Evolutionary conservation across 1,140 invertebrate genomes (phyloP).

Genomic region (Drosophila sp.): DNA sequence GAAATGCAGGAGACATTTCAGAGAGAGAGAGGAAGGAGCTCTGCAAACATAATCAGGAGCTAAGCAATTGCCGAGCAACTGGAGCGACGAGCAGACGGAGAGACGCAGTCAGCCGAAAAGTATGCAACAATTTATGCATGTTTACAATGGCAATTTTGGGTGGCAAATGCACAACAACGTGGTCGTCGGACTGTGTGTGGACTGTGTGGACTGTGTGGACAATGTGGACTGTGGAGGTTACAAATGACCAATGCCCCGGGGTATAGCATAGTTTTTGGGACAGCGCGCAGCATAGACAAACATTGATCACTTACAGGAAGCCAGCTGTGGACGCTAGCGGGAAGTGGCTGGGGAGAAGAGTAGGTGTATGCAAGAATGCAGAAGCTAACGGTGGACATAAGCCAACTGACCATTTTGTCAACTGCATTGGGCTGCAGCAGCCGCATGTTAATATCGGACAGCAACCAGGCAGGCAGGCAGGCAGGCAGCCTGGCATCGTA

Average conservation of each 20-base stretch:
- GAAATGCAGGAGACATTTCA: constrained; percentile 30
- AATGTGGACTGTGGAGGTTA: not conserved
- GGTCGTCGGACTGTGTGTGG: not conserved
- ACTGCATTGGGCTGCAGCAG: constrained; percentile 51
- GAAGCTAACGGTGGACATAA: constrained; percentile 44
- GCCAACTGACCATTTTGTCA: constrained; percentile 75
- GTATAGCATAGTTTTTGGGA: constrained; percentile 46
- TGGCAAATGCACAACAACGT: constrained; percentile 4
- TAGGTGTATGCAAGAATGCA: not conserved
- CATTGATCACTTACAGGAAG: constrained; percentile 79
- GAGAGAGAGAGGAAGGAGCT: constrained; percentile 38
- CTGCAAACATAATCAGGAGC: constrained; percentile 77
- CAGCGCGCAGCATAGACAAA: constrained; percentile 72
- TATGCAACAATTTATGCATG: constrained; percentile 80
- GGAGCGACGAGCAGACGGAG: constrained; percentile 11
- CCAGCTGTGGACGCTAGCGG: constrained; percentile 14
- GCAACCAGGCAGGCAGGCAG: constrained; percentile 25
- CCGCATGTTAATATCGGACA: constrained; percentile 70
- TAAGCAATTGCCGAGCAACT: constrained; percentile 61
- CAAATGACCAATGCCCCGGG: constrained; percentile 53
- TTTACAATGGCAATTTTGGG: constrained; percentile 74
- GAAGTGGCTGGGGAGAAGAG: not conserved
- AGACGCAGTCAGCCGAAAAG: constrained; percentile 55
- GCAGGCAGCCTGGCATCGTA: constrained; percentile 16
- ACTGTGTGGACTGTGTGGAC: not conserved